These are phyloP conservation scores for Nebria ingens DNA, from an alignment of 1,140 invertebrate genomes.

Conservation along the genomic window DNA sequence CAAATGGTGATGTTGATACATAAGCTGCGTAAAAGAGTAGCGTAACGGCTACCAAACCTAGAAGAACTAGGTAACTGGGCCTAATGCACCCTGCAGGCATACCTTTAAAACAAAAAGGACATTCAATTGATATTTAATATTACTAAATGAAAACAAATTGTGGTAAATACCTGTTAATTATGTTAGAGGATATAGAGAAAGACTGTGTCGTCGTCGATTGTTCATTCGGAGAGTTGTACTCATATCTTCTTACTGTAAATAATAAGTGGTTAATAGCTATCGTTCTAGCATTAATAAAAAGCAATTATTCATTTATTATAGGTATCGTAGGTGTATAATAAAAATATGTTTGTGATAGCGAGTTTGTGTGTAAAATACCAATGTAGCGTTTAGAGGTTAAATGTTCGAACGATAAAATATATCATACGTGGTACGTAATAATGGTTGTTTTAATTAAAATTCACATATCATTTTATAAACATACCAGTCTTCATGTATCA, in stretches of 20 bases:
- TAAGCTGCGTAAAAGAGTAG: slow-evolving; percentile 5
- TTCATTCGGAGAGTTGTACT: background rate
- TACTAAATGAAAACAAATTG: background rate
- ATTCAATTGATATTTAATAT: background rate
- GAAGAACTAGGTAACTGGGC: background rate
- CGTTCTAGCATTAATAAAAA: background rate
- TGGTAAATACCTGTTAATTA: background rate
- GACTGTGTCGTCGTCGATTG: background rate
- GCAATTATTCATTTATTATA: background rate
- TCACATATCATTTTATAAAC: background rate
- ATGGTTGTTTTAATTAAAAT: background rate
- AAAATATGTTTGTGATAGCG: background rate
- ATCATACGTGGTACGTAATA: background rate
- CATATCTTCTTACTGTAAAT: background rate
- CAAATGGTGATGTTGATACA: slow-evolving; percentile 3
- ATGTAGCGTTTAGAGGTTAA: background rate
- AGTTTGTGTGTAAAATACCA: background rate
- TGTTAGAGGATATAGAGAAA: background rate
- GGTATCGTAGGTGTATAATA: background rate
- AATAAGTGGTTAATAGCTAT: too few relatives aligned
- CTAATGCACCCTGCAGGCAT: slow-evolving; percentile 1
- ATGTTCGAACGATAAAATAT: background rate
- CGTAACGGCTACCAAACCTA: background rate
- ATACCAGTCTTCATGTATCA: background rate
- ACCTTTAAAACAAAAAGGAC: background rate